A percentile compares a stretch with the other conserved stretches of the same genome.
Evolutionary conservation across 2,888 invertebrate species (phyloP).

Genomic region (Gymnosoma rotundatum): DNA sequence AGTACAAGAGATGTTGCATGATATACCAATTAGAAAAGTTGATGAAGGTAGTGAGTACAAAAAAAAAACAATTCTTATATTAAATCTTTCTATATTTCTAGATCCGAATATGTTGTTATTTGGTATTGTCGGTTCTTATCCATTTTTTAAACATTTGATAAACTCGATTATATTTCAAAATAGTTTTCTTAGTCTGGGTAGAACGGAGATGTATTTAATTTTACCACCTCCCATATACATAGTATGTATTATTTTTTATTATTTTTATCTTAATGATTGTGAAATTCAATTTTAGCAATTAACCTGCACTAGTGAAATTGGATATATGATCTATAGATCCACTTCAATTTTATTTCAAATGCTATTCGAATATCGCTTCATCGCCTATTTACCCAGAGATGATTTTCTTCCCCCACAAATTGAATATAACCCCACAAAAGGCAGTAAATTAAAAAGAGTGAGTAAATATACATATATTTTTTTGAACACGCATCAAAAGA

Average conservation of each 20-base stretch:
- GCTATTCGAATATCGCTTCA: conserved; percentile 85
- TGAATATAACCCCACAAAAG: conserved; percentile 74
- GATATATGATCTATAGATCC: conserved; percentile 84
- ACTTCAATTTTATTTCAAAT: conserved; percentile 86
- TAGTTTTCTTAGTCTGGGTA: conserved; percentile 84
- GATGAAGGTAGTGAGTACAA: conserved; percentile 81
- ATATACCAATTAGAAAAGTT: conserved; percentile 83
- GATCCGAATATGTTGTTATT: conserved; percentile 85
- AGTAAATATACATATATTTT: conserved; percentile 20
- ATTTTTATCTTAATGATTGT: neutral
- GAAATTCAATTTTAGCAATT: conserved; percentile 83
- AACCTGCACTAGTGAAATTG: conserved; percentile 84
- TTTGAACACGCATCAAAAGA: neutral
- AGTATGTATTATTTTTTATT: conserved; percentile 82
- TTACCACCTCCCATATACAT: conserved; percentile 85
- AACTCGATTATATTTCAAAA: conserved; percentile 85
- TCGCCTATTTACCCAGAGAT: conserved; percentile 85
- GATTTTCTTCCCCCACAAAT: conserved; percentile 87
- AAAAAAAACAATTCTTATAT: conserved; percentile 9
- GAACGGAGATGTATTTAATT: conserved; percentile 85
- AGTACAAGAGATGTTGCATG: conserved; percentile 83
- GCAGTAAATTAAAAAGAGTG: conserved; percentile 77
- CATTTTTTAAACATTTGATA: conserved; percentile 86
- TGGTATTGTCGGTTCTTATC: conserved; percentile 82
- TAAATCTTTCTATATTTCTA: conserved; percentile 76